A percentile compares a stretch with the other conserved stretches of the same genome.
phyloP scores from a whole-genome alignment of 2,888 invertebrate species.

The Hyposoter dolosus region DNA sequence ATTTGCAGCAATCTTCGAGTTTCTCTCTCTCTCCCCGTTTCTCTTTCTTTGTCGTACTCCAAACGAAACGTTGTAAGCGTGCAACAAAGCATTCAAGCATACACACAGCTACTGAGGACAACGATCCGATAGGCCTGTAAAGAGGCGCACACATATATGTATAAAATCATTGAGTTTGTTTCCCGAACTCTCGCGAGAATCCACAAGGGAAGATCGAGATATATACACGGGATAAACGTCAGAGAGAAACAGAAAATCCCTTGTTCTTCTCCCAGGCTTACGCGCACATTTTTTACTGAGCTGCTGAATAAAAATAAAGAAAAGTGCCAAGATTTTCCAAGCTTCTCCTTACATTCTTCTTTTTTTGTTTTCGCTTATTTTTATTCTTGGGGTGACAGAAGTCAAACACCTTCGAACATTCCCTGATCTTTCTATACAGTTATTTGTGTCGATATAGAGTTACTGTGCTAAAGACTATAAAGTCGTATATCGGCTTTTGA shows the following conservation, averaged over 20 bases:
- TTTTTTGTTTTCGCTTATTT: not conserved
- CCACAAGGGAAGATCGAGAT: constrained; percentile 40
- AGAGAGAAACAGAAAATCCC: constrained; percentile 31
- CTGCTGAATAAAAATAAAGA: constrained; percentile 24
- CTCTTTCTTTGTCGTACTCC: constrained; percentile 1
- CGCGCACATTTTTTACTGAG: constrained; percentile 32
- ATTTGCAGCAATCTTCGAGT: constrained; percentile 60
- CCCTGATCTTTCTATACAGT: constrained; percentile 6
- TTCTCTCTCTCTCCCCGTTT: not conserved
- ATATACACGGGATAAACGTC: constrained; percentile 34
- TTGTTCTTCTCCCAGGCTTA: constrained; percentile 56
- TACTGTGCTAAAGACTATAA: not conserved
- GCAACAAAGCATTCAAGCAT: constrained; percentile 17
- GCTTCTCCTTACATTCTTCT: constrained; percentile 23
- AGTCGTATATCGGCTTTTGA: constrained; percentile 55
- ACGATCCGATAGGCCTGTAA: constrained; percentile 58
- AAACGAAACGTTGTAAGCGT: constrained; percentile 3
- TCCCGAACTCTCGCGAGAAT: constrained; percentile 55
- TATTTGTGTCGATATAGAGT: not conserved
- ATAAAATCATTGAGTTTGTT: constrained; percentile 64
- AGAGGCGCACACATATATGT: constrained; percentile 23
- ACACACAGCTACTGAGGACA: constrained; percentile 45
- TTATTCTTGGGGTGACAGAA: constrained; percentile 23
- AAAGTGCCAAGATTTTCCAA: constrained; percentile 25
- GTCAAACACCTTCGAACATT: constrained; percentile 8